Evolutionary conservation across 2,888 invertebrate species (phyloP).

Genomic region (Dryococelus australis): DNA sequence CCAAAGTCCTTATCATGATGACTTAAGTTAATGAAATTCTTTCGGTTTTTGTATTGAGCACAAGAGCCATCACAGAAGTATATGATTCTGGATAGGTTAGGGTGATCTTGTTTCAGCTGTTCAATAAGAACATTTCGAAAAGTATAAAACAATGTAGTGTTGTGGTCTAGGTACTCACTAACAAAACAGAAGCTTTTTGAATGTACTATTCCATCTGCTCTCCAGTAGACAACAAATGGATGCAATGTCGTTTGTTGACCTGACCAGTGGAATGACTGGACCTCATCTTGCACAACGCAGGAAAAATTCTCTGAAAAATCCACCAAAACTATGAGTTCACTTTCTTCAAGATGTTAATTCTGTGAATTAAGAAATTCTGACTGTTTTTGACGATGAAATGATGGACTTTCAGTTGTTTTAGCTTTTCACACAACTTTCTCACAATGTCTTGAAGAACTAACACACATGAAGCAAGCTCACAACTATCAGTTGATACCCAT

Average conservation of each 20-base stretch:
- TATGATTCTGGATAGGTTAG: background rate
- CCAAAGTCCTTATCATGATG: too few species aligned
- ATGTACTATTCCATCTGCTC: background rate
- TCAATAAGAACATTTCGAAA: background rate
- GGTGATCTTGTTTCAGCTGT: background rate
- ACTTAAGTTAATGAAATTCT: background rate
- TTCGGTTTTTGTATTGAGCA: background rate
- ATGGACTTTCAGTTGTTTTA: background rate
- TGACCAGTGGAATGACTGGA: background rate
- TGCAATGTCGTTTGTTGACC: background rate
- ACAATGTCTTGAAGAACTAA: background rate
- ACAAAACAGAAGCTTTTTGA: background rate
- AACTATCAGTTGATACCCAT: background rate
- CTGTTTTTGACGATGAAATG: background rate
- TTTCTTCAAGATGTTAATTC: background rate
- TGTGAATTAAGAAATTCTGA: background rate
- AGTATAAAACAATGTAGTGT: background rate
- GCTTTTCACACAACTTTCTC: background rate
- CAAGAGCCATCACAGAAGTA: background rate
- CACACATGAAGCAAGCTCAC: background rate
- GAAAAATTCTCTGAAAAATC: background rate
- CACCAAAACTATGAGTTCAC: background rate
- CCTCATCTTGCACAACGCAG: background rate
- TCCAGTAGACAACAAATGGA: background rate
- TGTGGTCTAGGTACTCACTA: background rate